Evolutionary conservation across 1,140 invertebrate genomes (phyloP).

Genomic region (Piezodorus guildinii): DNA sequence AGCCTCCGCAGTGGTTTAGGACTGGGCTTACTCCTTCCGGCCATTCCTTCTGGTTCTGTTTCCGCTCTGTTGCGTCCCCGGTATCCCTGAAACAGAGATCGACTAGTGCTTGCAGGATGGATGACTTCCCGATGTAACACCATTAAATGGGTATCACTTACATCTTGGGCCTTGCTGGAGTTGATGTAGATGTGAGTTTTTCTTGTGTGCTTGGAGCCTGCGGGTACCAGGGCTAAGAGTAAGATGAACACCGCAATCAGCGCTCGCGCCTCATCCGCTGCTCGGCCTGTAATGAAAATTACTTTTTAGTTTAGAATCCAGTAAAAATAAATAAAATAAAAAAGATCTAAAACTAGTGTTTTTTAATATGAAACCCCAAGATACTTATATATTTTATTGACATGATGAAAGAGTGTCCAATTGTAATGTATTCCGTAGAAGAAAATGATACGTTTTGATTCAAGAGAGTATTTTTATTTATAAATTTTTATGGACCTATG

Average conservation of each 20-base stretch:
- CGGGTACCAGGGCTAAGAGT: background rate
- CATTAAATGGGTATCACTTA: background rate
- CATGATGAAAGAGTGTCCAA: no score
- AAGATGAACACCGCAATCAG: conserved; percentile 2
- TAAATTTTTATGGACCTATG: no score
- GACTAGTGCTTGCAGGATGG: background rate
- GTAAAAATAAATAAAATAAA: no score
- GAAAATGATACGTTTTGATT: no score
- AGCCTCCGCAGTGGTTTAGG: conserved; percentile 33
- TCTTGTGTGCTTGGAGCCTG: background rate
- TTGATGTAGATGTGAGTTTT: conserved; percentile 8
- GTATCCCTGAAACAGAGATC: no score
- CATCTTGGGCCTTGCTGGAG: conserved; percentile 1
- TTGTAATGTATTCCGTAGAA: no score
- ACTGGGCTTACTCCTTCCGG: conserved; percentile 7
- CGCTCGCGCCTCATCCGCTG: conserved; percentile 8
- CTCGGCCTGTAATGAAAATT: background rate
- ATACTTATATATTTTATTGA: no score
- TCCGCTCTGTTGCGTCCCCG: background rate
- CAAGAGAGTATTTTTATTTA: no score
- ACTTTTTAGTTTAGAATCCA: no score
- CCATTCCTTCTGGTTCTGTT: background rate
- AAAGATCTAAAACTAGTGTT: no score
- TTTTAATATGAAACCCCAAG: no score
- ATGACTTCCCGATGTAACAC: background rate